phyloP scores from a whole-genome alignment of 2,113 vertebrate genomes.

The Tretioscincus oriximinensis region DNA sequence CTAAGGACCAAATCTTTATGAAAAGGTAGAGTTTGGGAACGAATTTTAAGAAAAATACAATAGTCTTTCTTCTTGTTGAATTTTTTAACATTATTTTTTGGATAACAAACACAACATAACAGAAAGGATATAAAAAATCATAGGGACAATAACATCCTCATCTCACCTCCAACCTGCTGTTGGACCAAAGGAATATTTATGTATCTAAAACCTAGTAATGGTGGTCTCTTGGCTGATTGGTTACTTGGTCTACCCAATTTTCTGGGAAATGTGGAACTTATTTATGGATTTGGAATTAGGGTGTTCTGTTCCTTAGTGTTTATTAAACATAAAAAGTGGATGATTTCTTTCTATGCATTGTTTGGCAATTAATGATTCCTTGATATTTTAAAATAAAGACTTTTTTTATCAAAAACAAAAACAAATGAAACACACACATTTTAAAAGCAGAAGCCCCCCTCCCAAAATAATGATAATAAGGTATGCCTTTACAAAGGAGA shows the following conservation, averaged over 20 bases:
- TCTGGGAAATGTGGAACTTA: background rate
- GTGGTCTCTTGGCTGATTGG: background rate
- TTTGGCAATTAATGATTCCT: background rate
- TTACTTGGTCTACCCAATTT: background rate
- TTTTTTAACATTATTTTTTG: too few species aligned
- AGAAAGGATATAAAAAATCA: too few species aligned
- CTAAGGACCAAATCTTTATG: background rate
- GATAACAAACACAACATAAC: too few species aligned
- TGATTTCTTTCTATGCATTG: background rate
- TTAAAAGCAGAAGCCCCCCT: conserved; percentile 41
- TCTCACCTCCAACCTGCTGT: too few species aligned
- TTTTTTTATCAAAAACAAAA: conserved; percentile 27
- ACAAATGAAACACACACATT: conserved; percentile 58
- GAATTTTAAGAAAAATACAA: background rate
- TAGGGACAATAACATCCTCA: too few species aligned
- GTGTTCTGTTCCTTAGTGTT: background rate
- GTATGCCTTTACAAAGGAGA: conserved; percentile 6
- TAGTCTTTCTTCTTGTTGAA: background rate
- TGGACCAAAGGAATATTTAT: too few species aligned
- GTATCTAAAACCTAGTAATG: background rate
- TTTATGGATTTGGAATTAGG: background rate
- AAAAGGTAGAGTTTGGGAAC: background rate
- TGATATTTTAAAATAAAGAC: conserved; percentile 51
- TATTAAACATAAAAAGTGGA: background rate
- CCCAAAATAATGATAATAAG: conserved; percentile 58